Evolutionary conservation across 2,797 vertebrate species (phyloP).

Genomic region (Varecia variegata): DNA sequence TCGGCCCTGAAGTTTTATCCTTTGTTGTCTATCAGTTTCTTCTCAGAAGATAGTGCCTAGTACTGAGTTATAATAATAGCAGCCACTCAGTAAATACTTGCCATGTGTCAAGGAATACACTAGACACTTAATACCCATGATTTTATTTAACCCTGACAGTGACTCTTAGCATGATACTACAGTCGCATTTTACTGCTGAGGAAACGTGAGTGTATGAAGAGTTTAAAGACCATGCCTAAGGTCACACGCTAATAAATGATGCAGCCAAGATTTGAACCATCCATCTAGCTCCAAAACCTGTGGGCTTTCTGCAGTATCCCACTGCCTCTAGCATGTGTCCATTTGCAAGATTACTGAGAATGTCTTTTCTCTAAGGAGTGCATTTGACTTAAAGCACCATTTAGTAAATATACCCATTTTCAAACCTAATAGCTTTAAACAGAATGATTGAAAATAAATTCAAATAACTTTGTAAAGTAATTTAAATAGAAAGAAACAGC

Average conservation of each 20-base stretch:
- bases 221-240: background rate
- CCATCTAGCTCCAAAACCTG: background rate
- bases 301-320: background rate
- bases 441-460: background rate
- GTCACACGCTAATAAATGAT: background rate
- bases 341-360: background rate
- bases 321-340: background rate
- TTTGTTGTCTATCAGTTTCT: background rate
- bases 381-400: background rate
- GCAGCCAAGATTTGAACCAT: background rate
- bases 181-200: background rate
- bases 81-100: background rate
- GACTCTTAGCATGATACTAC: background rate
- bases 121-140: background rate
- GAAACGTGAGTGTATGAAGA: background rate
- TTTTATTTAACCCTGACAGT: background rate
- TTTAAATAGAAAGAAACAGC: background rate
- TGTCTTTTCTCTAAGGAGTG: background rate
- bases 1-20: background rate
- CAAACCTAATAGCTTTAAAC: constrained; percentile 18
- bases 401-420: constrained; percentile 4
- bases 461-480: background rate
- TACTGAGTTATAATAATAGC: background rate
- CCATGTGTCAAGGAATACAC: background rate
- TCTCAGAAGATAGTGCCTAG: background rate